Percentiles rank a stretch among this genome's conserved stretches.
Conservation (phyloP, 2,888 invertebrate genomes). For the Gymnosoma rotundatum region DNA sequence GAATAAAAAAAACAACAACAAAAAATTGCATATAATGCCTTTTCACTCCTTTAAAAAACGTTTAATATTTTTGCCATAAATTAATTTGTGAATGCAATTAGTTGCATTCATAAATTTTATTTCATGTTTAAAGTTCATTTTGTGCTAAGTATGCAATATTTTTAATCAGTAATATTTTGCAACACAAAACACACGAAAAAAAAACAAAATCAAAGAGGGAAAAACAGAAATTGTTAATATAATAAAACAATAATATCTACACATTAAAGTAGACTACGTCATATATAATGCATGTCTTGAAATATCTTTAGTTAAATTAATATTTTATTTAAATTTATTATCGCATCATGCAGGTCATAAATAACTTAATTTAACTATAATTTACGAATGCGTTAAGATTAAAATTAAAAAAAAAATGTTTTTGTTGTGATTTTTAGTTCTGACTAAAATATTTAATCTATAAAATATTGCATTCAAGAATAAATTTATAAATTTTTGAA, state of each 20-base stretch:
- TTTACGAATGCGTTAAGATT: slow-evolving; percentile 31
- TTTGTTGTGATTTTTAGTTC: slow-evolving; percentile 36
- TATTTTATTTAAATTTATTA: slow-evolving; percentile 54
- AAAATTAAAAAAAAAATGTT: too few relatives aligned
- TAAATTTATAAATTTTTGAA: slow-evolving; percentile 17
- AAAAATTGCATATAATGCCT: slow-evolving; percentile 29
- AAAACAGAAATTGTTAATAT: slow-evolving; percentile 49
- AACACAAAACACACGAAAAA: neutral
- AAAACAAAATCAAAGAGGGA: neutral
- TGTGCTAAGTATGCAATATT: slow-evolving; percentile 68
- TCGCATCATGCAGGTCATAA: slow-evolving; percentile 23
- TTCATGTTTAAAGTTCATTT: slow-evolving; percentile 67
- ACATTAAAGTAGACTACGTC: slow-evolving; percentile 7
- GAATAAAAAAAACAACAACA: neutral
- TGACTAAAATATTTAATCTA: neutral
- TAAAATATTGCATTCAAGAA: slow-evolving; percentile 7
- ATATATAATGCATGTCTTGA: neutral
- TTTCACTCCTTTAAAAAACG: slow-evolving; percentile 58
- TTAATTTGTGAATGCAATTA: slow-evolving; percentile 70
- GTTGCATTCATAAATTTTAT: slow-evolving; percentile 69
- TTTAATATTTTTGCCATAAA: slow-evolving; percentile 67
- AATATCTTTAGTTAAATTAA: slow-evolving; percentile 55
- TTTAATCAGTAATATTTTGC: slow-evolving; percentile 26
- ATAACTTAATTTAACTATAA: slow-evolving; percentile 37
- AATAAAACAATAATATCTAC: slow-evolving; percentile 44